Evolutionary conservation across 2,113 vertebrate genomes (phyloP).

Genomic region (Tupaia tana): DNA sequence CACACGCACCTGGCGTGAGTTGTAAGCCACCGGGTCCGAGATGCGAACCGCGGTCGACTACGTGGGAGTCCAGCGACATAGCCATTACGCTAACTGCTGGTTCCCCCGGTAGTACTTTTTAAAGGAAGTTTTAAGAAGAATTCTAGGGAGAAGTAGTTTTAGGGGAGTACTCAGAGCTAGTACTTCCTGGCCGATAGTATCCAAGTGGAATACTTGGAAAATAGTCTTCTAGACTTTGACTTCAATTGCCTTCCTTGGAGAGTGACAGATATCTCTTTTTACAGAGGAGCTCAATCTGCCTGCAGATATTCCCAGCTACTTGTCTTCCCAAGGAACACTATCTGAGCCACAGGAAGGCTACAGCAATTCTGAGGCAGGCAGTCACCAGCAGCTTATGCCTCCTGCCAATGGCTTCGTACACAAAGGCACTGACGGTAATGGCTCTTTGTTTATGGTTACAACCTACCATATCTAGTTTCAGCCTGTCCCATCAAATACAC

Average conservation of each 20-base stretch:
- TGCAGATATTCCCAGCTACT: conserved; percentile 97
- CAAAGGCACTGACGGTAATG: conserved; percentile 92
- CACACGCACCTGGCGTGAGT: no score
- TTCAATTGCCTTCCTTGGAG: conserved; percentile 7
- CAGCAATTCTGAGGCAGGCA: conserved; percentile 96
- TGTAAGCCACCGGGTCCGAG: no score
- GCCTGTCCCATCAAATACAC: not conserved
- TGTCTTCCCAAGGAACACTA: conserved; percentile 97
- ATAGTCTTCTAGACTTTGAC: not conserved
- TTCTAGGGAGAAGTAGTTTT: conserved; percentile 14
- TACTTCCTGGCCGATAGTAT: not conserved
- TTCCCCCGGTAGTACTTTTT: not conserved
- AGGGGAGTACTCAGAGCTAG: not conserved
- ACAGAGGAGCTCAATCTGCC: conserved; percentile 97
- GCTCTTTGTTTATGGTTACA: not conserved
- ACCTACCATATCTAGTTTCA: not conserved
- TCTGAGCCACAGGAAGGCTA: conserved; percentile 98
- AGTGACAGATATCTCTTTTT: conserved; percentile 74
- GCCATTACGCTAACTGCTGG: no score
- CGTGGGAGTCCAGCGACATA: no score
- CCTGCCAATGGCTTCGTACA: conserved; percentile 91
- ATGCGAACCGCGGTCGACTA: no score
- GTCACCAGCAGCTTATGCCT: conserved; percentile 98
- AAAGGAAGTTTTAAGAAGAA: conserved; percentile 18
- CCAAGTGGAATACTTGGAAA: not conserved